Evolutionary conservation across 2,888 invertebrate genomes (phyloP).

Genomic region (Plagodis dolabraria): DNA sequence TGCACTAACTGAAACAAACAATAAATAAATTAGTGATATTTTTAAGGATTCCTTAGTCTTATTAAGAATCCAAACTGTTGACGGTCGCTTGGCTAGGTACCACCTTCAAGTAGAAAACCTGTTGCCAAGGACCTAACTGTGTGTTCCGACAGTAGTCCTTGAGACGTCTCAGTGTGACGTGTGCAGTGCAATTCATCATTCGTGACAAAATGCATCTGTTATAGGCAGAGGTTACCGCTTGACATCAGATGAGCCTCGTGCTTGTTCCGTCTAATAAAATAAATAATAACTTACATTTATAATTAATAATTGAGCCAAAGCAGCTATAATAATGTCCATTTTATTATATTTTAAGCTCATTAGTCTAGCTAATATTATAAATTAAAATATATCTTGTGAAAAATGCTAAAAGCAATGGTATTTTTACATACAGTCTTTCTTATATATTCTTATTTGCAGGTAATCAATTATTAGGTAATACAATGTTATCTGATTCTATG

Average conservation of each 20-base stretch:
- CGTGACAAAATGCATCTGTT: too few species aligned
- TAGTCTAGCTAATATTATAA: background rate
- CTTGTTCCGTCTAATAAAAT: too few species aligned
- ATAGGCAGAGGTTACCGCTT: too few species aligned
- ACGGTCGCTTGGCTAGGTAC: too few species aligned
- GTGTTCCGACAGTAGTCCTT: too few species aligned
- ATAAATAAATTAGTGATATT: background rate
- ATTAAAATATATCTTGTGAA: background rate
- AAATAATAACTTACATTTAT: conserved; percentile 17
- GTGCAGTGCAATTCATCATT: too few species aligned
- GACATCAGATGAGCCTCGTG: too few species aligned
- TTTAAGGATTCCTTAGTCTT: background rate
- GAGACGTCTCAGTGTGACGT: too few species aligned
- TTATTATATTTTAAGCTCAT: conserved; percentile 1
- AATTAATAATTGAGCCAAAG: conserved; percentile 5
- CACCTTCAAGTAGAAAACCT: too few species aligned
- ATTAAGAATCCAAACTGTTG: background rate
- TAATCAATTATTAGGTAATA: conserved; percentile 4
- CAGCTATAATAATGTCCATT: conserved; percentile 2
- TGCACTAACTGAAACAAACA: conserved; percentile 50
- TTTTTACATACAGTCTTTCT: background rate
- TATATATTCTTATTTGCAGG: background rate
- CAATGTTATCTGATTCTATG: conserved; percentile 3
- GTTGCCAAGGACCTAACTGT: too few species aligned
- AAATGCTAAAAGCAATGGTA: too few species aligned